Evolutionary conservation across 2,888 invertebrate species (phyloP), one percentile per base, ranked within the genome.

Genomic region (Anthrax anthrax): DNA sequence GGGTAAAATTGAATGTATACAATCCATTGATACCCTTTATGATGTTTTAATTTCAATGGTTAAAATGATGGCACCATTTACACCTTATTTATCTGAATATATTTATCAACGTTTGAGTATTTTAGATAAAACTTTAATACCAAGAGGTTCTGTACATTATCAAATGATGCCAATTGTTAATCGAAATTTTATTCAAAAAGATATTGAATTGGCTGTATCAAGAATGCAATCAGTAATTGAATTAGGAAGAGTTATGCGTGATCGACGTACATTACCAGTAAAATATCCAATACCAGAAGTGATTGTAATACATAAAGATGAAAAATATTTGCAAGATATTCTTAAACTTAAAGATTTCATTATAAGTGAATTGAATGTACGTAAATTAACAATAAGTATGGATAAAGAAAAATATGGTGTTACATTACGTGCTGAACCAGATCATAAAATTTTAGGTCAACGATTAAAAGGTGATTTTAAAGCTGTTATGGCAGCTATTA

Each of bases 241-340:
- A 64, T 70, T 97, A 29, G 96, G 95, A 1, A 77, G 98, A 53
- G 81, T 95, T 10, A 75, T 96, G 50, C 75, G 98, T 50, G 98
- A 98, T 63, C 76, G 94, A 40, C 88, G 89, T 64, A 92, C 91
- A 3, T 77, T 96, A 51, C 95, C 97, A 0, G 77, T 94, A 3
- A 97, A 96, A 73, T 96, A 96, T 70, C 98, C 98, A 0, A 70
- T 98, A 50, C 90, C 89, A 17, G 95, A 96, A 70, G 80, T 97
- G 55, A 82, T 97, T n/a, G 83, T 97, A 8, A 87, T 98, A 54
- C 90, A 95, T 63, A 84, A 87, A 54, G 86, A 91, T 58, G 67
- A 73, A 16, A 72, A 78, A 37, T 84, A 84, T 56, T 73, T 97
- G 48, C 70, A 78, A 4, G 89, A 92, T 57, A 76, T 96, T 1